These are phyloP conservation scores for Brachionus paranguensis DNA, from an alignment of 1,140 invertebrate genomes.

Conservation along the genomic window DNA sequence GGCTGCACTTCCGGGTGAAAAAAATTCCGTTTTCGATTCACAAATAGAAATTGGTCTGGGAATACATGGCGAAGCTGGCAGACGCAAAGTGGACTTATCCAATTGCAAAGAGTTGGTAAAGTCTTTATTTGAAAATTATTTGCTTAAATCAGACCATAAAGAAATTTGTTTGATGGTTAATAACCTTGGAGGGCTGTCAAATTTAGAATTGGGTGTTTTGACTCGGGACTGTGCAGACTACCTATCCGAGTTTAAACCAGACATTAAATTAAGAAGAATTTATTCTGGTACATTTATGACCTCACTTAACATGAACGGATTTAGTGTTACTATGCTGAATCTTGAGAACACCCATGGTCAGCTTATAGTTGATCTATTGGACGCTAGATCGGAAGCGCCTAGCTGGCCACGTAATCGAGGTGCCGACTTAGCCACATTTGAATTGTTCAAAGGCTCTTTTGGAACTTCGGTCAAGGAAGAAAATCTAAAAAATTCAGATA, in stretches of 20 bases:
- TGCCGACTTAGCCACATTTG: not conserved
- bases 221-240: constrained; percentile 63
- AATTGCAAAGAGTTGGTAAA: constrained; percentile 54
- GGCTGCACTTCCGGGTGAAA: constrained; percentile 66
- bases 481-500: not conserved
- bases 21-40: constrained; percentile 60
- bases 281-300: constrained; percentile 70
- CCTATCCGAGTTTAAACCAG: constrained; percentile 49
- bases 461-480: not conserved
- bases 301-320: constrained; percentile 72
- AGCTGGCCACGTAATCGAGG: not conserved
- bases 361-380: constrained; percentile 55
- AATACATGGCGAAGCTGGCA: constrained; percentile 75
- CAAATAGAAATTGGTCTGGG: constrained; percentile 76
- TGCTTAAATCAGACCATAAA: constrained; percentile 38
- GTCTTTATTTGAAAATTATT: constrained; percentile 52
- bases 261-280: constrained; percentile 61
- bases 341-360: constrained; percentile 44
- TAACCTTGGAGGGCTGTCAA: constrained; percentile 71
- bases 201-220: constrained; percentile 71
- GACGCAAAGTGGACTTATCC: constrained; percentile 59
- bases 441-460: not conserved
- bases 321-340: constrained; percentile 68
- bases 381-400: constrained; percentile 43
- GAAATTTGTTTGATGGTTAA: constrained; percentile 66